Evolutionary conservation across 2,888 invertebrate genomes (phyloP).

Genomic region (Anoncus sp.): DNA sequence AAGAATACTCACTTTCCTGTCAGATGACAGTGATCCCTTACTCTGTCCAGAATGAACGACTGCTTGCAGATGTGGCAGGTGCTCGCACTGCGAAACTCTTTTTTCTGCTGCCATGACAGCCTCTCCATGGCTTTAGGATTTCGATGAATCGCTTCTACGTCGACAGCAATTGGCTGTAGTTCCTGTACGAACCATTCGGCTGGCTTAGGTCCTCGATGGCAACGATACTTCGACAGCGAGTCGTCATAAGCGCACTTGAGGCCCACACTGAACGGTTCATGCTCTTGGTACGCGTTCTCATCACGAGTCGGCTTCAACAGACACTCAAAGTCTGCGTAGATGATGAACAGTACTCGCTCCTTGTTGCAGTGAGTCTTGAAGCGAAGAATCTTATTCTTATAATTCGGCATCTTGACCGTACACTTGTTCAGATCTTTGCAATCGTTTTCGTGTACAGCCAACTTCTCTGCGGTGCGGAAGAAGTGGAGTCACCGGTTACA

Average conservation of each 20-base stretch:
- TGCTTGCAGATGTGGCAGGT: conserved; percentile 64
- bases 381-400: conserved; percentile 43
- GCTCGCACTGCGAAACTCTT: conserved; percentile 22
- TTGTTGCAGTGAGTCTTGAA: conserved; percentile 57
- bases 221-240: conserved; percentile 43
- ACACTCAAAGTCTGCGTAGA: conserved; percentile 61
- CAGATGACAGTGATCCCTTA: conserved; percentile 63
- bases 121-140: conserved; percentile 42
- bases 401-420: conserved; percentile 31
- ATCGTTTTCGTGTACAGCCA: conserved; percentile 14
- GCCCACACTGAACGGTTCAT: conserved; percentile 47
- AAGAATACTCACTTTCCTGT: conserved; percentile 57
- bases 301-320: conserved; percentile 41
- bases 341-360: conserved; percentile 51
- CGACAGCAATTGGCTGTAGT: conserved; percentile 24
- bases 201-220: conserved; percentile 34
- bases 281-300: conserved; percentile 40
- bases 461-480: conserved; percentile 2
- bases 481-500: conserved; percentile 35
- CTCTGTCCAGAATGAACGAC: conserved; percentile 31
- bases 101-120: conserved; percentile 36
- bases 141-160: not conserved
- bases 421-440: conserved; percentile 31
- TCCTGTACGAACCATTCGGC: conserved; percentile 53
- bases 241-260: conserved; percentile 46